These are phyloP conservation scores for Aphidoletes aphidimyza DNA, from an alignment of 2,888 invertebrate genomes.

Conservation along the genomic window DNA sequence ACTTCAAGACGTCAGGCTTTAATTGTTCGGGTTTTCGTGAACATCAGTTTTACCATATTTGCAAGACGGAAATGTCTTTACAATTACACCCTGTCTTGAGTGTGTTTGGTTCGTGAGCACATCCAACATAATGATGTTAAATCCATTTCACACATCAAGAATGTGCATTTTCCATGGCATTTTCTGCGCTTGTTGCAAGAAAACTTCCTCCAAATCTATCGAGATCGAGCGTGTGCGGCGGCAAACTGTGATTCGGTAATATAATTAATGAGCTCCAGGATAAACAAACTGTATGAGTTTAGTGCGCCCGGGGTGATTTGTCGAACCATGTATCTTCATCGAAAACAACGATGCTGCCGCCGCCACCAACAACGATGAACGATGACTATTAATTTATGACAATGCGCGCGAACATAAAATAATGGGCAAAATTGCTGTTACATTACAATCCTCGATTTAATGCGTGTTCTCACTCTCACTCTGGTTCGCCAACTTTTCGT, in stretches of 20 bases:
- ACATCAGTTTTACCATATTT: not conserved
- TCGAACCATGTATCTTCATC: constrained; percentile 39
- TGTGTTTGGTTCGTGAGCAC: no score
- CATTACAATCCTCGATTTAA: not conserved
- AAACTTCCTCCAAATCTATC: not conserved
- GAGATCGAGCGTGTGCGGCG: not conserved
- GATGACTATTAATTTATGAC: constrained; percentile 39
- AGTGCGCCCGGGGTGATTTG: not conserved
- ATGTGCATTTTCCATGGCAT: not conserved
- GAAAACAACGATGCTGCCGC: constrained; percentile 38
- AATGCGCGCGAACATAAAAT: constrained; percentile 13
- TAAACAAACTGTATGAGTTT: not conserved
- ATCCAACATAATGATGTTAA: no score
- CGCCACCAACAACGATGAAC: constrained; percentile 19
- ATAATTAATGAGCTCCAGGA: constrained; percentile 32
- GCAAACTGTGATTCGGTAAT: not conserved
- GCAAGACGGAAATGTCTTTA: not conserved
- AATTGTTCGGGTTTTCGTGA: constrained; percentile 30
- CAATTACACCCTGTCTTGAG: no score
- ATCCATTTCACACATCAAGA: not conserved
- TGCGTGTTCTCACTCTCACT: not conserved
- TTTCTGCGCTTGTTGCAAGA: not conserved
- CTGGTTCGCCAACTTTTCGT: not conserved
- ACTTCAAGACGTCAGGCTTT: constrained; percentile 15
- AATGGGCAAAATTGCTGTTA: no score